Evolutionary conservation across 2,888 invertebrate genomes (phyloP), one percentile per base, ranked within the genome.

Genomic region (Elegia similella): DNA sequence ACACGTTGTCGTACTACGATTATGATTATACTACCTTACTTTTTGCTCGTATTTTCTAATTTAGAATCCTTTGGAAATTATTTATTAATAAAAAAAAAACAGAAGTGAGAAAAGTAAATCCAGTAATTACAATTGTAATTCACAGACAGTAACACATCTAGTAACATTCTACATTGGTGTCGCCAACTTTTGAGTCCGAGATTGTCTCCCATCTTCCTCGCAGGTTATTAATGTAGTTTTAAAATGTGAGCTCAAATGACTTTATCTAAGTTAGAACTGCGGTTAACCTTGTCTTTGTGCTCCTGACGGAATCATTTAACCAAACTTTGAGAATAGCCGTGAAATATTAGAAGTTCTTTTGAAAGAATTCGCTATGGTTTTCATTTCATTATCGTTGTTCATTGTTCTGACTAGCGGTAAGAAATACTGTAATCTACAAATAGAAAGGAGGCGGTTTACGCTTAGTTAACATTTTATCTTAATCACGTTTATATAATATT

Each of bases 181-280:
- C 55, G 34, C 59, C 63, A 85, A 82, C 76, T 85, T 84, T 77
- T 66, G 67, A 78, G 73, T 75, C 72, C 60, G 72, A 80, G 80
- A 81, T 82, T 78, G 74, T 78, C 75, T 70, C 65, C 66, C 69
- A 62, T 68, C 70, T 72, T 73, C 62, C 69, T 75, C 73, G 69
- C 82, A 76, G 74, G 79, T 85, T 86, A 87, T 87, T 86, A 88
- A 86, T 86, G 85, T 84, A 84, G 81, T 83, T 85, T 86, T 86
- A 84, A 87, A 87, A 88, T 82, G 84, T 83, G 83, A 82, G 75
- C 83, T 78, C 66, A 78, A 82, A 83, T 80, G 81, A 81, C 82
- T 80, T 86, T 80, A 83, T 83, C 82, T 68, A 63, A 81, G 77
- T 84, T 85, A 75, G 81, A 84, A 81, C 81, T 75, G 68, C 73